These are phyloP conservation scores for Agrenia bidenticulata DNA, from an alignment of 2,888 invertebrate species.

Conservation along the genomic window DNA sequence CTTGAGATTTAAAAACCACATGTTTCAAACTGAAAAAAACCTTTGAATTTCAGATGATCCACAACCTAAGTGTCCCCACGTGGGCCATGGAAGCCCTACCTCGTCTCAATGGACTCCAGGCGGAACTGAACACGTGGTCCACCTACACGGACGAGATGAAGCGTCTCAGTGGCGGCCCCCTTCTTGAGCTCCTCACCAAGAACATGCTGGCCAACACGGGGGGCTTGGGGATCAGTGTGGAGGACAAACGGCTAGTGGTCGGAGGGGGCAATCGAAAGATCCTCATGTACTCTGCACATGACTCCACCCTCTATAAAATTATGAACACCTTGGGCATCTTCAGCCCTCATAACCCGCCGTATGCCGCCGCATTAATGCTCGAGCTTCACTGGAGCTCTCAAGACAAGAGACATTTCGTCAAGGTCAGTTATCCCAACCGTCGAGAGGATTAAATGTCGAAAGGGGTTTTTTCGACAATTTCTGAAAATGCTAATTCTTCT, in stretches of 20 bases:
- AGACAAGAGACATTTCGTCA: slow-evolving; percentile 57
- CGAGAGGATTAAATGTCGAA: no score
- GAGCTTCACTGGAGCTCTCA: slow-evolving; percentile 65
- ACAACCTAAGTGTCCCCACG: slow-evolving; percentile 69
- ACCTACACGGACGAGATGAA: slow-evolving; percentile 71
- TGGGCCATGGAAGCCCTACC: slow-evolving; percentile 65
- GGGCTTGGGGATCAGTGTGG: slow-evolving; percentile 27
- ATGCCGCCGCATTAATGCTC: slow-evolving; percentile 71
- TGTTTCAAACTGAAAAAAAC: no score
- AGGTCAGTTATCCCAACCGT: slow-evolving; percentile 43
- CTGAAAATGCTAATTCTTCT: background rate
- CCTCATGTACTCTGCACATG: slow-evolving; percentile 76
- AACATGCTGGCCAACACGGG: slow-evolving; percentile 39
- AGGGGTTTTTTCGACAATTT: slow-evolving; percentile 34
- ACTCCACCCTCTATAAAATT: slow-evolving; percentile 74
- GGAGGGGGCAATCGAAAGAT: slow-evolving; percentile 61
- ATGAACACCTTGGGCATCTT: slow-evolving; percentile 72
- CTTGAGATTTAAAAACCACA: background rate
- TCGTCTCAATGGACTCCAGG: slow-evolving; percentile 63
- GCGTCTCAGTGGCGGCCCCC: slow-evolving; percentile 58
- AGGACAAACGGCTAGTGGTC: slow-evolving; percentile 54
- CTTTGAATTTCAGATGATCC: slow-evolving; percentile 59
- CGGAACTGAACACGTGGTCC: slow-evolving; percentile 66
- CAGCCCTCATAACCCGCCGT: slow-evolving; percentile 69
- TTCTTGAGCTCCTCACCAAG: slow-evolving; percentile 37